phyloP scores from a whole-genome alignment of 2,113 vertebrate genomes.

The Dicaeum eximium region DNA sequence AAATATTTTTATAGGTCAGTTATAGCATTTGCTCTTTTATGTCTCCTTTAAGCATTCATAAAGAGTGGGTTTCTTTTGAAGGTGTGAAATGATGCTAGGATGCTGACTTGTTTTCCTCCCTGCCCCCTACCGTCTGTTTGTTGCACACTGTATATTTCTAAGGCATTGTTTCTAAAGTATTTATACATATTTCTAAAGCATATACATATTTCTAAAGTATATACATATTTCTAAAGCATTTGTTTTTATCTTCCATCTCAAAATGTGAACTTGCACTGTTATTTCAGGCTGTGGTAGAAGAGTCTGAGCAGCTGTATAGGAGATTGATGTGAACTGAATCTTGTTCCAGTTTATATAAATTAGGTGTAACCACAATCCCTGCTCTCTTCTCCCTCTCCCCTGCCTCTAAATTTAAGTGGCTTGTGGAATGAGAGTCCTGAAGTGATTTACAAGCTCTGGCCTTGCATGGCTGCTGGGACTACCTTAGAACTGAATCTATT shows the following conservation, averaged over 20 bases:
- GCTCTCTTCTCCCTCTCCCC: background rate
- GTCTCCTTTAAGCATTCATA: background rate
- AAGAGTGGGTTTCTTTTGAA: background rate
- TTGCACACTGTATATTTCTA: background rate
- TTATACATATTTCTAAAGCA: no score
- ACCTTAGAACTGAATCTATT: background rate
- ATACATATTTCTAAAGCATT: background rate
- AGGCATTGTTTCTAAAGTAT: no score
- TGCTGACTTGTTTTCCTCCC: background rate
- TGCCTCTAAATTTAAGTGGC: background rate
- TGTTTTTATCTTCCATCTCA: background rate
- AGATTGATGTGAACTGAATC: background rate
- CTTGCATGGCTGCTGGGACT: background rate
- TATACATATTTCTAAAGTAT: no score
- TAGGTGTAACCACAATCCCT: background rate
- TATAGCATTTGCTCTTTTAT: background rate
- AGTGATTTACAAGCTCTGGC: background rate
- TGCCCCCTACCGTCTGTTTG: rapidly evolving
- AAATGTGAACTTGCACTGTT: background rate
- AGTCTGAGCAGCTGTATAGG: background rate
- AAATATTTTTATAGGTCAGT: background rate
- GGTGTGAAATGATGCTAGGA: background rate
- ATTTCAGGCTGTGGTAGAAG: background rate
- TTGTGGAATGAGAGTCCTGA: background rate
- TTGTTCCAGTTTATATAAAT: background rate